Evolutionary conservation across 2,113 vertebrate genomes (phyloP), one percentile per base, ranked within the genome.

Genomic region (Grantiella picta): DNA sequence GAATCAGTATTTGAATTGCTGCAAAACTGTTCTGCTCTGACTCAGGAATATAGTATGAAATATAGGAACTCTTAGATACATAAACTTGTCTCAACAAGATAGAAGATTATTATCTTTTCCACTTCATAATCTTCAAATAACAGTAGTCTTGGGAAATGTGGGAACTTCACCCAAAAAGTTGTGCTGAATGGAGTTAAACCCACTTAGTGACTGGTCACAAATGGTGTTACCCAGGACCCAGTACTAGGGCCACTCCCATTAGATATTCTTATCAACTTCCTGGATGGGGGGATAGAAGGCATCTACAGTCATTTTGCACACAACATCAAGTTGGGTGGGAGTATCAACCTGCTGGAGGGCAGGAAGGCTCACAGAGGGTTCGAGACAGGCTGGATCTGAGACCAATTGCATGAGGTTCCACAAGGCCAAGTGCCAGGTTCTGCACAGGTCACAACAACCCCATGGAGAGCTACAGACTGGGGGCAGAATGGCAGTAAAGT

Each of bases 281-380:
- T 49, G 8, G 6, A 35, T 2, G 5, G 42, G 7, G 3, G 5
- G 4, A 10, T 45, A 0, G 3, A 52, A 44, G 6, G 7, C 13
- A 52, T 6, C 29, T 4, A 7, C 14, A 29, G 19, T 25, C 13
- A 33, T 22, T 73, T 49, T 47, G 25, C 19, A 29, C 6, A 25
- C 3, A 27, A 38, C 22, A 52, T 42, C 16, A 57, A 9, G 6
- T 0, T 73, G 25, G 0, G 4, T 2, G 7, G 9, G 4, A 52
- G 2, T 5, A 7, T 20, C 17, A 16, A 22, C 49, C 5, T 83
- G 16, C 20, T n/a, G 3, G 6, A 73, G 22, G 10, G 15, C 12
- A 78, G 35, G 18, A 35, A n/a, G 47, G 16, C 6, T 40, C 15
- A 2, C 36, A 36, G n/a, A 68, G 22, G 5, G 22, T 56, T 47